phyloP scores from a whole-genome alignment of 2,888 invertebrate species.

The Brassicogethes aeneus region DNA sequence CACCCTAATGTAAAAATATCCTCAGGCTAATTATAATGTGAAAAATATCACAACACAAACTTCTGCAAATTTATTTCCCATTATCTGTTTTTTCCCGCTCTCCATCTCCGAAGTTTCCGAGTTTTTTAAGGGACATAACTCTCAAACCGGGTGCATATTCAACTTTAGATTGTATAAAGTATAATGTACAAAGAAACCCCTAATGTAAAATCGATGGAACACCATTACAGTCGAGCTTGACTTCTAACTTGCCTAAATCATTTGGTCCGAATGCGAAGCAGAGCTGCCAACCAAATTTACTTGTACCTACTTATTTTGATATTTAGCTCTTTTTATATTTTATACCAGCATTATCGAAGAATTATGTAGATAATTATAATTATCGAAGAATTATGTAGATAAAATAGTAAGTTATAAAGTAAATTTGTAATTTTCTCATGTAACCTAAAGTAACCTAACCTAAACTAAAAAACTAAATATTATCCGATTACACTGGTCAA shows the following conservation, averaged over 20 bases:
- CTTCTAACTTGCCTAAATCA: constrained; percentile 38
- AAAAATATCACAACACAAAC: constrained; percentile 39
- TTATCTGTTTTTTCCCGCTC: constrained; percentile 42
- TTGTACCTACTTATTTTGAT: too few species aligned
- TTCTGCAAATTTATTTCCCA: constrained; percentile 42
- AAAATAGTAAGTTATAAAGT: too few species aligned
- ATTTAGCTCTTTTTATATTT: too few species aligned
- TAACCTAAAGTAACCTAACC: too few species aligned
- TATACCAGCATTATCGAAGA: too few species aligned
- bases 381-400: too few species aligned
- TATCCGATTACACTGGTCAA: too few species aligned
- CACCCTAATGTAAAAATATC: constrained; percentile 21
- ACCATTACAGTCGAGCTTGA: constrained; percentile 41
- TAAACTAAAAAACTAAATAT: too few species aligned
- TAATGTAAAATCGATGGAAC: constrained; percentile 45
- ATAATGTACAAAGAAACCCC: constrained; percentile 45
- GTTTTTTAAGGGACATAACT: constrained; percentile 38
- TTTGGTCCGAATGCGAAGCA: constrained; percentile 21
- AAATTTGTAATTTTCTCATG: too few species aligned
- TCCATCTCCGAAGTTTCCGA: constrained; percentile 37
- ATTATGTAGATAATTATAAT: too few species aligned
- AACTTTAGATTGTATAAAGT: constrained; percentile 45
- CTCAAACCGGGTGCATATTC: constrained; percentile 42
- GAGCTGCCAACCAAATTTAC: background rate
- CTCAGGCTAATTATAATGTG: constrained; percentile 38